Base-by-base conservation (phyloP, 1,140 invertebrate species). In the Muscidifurax raptorellus region DNA sequence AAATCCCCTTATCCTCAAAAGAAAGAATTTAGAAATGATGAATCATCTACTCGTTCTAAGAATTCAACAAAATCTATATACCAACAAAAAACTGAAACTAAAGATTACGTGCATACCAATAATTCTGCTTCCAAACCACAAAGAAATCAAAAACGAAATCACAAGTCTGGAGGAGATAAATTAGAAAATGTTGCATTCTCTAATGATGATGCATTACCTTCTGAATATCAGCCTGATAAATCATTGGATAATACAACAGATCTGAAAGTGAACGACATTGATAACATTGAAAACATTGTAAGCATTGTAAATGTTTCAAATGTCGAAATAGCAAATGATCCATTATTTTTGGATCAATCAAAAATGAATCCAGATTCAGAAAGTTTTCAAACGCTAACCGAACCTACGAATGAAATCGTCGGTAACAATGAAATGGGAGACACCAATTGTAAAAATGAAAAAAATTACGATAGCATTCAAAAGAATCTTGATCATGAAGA, bases 1-100 rank as follows among this genome's bases (percentile, higher is more conserved):
- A 91, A 91, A 69, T 88, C 86, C 67, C 85, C 86, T 18, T 86
- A 86, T 36, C 30, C 86, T 36, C 88, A 75, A 18, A 89, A 67
- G 18, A 90, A 88, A 66, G 90, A 91, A 40, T 75, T 85, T 0
- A 86, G 36, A 72, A 89, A 74, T 25, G 87, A 86, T 59, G 87
- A 86, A 75, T 82, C 67, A 15, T 86, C 83, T 3, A 36, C 74
- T 18, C 83, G 86, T 78, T 28, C 84, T 36, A 90, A 88, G 83
- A 69, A 86, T 87, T 12, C 67, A 22, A 40, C 75, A 25, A 89
- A 90, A 79, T 64, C 80, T 25, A 27, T 82, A 27, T 75, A 86
- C 1, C 59, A 25, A 18, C 80, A 69, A 64, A 78, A 10, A 79
- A 82, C 77, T 59, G 84, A 81, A 47, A 12, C 64, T n/a, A 85